These are phyloP conservation scores for Tromatobia lineatoria DNA, from an alignment of 2,888 invertebrate species.

Conservation along the genomic window DNA sequence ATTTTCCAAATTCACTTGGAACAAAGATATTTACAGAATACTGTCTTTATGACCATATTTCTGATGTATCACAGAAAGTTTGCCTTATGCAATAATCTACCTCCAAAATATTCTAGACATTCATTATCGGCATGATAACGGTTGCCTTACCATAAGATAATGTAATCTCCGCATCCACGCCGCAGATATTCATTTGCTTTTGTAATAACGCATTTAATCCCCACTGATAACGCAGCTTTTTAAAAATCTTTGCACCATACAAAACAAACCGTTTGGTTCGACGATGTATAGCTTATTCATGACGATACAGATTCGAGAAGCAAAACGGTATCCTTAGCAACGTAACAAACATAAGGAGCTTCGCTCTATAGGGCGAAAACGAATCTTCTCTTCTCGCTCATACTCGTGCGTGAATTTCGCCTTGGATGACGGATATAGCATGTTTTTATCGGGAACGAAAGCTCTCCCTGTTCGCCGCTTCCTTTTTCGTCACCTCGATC, in stretches of 20 bases:
- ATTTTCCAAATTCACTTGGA: no score
- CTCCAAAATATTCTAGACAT: no score
- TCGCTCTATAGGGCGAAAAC: constrained; percentile 56
- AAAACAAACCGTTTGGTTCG: background rate
- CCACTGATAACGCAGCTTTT: background rate
- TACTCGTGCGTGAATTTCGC: constrained; percentile 56
- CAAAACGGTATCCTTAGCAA: constrained; percentile 50
- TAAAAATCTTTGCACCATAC: background rate
- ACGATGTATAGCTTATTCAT: background rate
- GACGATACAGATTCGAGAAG: constrained; percentile 20
- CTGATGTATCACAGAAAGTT: background rate
- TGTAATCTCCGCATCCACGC: background rate
- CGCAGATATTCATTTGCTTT: no score
- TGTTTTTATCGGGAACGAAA: constrained; percentile 78
- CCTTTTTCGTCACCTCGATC: constrained; percentile 54
- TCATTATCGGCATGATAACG: background rate
- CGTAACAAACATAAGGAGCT: constrained; percentile 56
- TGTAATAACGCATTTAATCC: background rate
- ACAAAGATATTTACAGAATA: background rate
- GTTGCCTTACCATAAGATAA: background rate
- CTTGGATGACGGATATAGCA: constrained; percentile 78
- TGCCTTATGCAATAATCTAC: no score
- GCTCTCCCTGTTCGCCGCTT: constrained; percentile 37
- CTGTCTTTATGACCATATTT: background rate
- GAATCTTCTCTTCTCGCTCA: constrained; percentile 68